phyloP scores from a whole-genome alignment of 1,140 invertebrate species.

The Tachypleus tridentatus region DNA sequence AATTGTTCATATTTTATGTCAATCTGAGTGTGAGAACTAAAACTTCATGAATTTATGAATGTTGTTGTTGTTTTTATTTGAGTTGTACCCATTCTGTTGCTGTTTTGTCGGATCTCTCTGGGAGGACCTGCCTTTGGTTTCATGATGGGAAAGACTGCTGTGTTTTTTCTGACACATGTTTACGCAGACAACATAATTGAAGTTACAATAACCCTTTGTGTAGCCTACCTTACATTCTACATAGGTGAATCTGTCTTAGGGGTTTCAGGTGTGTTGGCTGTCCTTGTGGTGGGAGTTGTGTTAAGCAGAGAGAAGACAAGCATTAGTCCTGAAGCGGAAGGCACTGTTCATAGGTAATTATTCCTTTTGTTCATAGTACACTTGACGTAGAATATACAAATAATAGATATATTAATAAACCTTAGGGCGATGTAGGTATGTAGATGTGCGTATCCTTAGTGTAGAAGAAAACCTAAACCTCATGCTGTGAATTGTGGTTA shows the following conservation, averaged over 20 bases:
- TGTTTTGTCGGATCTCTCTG: conserved; percentile 13
- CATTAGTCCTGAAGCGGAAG: conserved; percentile 38
- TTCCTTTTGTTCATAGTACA: neutral
- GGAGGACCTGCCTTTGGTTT: conserved; percentile 35
- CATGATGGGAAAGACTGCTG: conserved; percentile 31
- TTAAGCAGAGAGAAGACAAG: conserved; percentile 34
- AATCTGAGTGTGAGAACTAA: too few relatives aligned
- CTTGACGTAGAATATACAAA: neutral
- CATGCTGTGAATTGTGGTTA: too few relatives aligned
- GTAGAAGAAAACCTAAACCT: too few relatives aligned
- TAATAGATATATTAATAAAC: conserved; percentile 3
- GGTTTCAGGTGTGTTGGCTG: conserved; percentile 39
- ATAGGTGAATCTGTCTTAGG: conserved; percentile 32
- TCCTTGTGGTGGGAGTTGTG: conserved; percentile 35
- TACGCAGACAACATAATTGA: conserved; percentile 35
- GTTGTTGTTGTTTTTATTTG: too few relatives aligned
- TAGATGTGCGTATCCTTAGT: too few relatives aligned
- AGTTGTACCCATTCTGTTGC: neutral
- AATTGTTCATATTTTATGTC: too few relatives aligned
- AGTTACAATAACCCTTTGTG: conserved; percentile 36
- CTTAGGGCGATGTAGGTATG: neutral
- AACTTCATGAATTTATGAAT: too few relatives aligned
- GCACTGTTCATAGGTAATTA: conserved; percentile 34
- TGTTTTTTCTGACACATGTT: conserved; percentile 31
- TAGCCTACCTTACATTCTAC: conserved; percentile 38